phyloP scores from a whole-genome alignment of 2,797 vertebrate species.

The Hyperoplus immaculatus region DNA sequence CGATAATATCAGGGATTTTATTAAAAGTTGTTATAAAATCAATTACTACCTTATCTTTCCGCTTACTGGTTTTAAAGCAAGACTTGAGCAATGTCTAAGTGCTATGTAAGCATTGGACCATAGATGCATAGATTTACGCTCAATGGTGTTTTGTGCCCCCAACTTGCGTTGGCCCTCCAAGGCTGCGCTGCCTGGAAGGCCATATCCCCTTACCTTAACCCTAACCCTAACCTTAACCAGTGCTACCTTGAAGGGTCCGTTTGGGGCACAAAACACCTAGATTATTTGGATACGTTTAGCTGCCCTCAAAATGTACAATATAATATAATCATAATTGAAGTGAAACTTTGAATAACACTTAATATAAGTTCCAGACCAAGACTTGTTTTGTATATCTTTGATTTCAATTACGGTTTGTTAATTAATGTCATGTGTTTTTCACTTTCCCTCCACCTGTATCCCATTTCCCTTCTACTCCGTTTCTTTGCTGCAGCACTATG shows the following conservation, averaged over 20 bases:
- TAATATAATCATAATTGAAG: background rate
- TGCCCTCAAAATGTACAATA: background rate
- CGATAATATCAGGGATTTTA: background rate
- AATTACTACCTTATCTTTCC: background rate
- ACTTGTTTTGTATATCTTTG: conserved; percentile 7
- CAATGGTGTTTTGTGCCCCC: too few relatives aligned
- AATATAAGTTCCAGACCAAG: background rate
- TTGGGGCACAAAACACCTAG: too few relatives aligned
- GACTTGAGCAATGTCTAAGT: background rate
- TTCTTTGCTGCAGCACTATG: conserved; percentile 88
- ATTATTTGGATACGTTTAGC: background rate
- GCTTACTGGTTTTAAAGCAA: background rate
- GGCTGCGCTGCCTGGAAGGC: too few relatives aligned
- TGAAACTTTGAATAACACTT: background rate
- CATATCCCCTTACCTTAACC: too few relatives aligned
- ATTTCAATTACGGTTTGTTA: background rate
- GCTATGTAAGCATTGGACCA: background rate
- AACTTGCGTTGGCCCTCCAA: too few relatives aligned
- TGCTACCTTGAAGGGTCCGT: too few relatives aligned
- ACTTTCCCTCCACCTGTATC: conserved; percentile 5
- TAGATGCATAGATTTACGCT: too few relatives aligned
- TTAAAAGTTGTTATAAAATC: background rate
- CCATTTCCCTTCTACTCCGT: conserved; percentile 24
- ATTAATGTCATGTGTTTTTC: background rate
- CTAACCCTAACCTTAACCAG: too few relatives aligned